phyloP scores from a whole-genome alignment of 2,113 vertebrate genomes.

The Pseudopipra pipra region DNA sequence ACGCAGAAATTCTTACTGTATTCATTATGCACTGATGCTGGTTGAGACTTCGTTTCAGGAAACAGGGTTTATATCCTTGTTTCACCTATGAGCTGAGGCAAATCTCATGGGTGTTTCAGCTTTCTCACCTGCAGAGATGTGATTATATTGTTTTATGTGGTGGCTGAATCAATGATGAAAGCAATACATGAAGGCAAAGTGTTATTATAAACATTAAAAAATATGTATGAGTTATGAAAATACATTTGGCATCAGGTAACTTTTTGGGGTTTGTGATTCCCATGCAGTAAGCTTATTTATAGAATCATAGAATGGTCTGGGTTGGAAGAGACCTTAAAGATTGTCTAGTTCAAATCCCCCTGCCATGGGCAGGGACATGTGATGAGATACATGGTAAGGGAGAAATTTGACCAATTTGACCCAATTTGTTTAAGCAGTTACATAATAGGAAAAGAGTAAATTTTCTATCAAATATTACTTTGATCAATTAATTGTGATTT shows the following conservation, averaged over 20 bases:
- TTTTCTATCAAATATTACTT: conserved; percentile 2
- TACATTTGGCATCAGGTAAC: not conserved
- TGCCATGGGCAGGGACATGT: not conserved
- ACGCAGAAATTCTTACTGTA: not conserved
- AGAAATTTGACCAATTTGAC: not conserved
- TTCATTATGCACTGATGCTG: not conserved
- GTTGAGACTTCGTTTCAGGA: not conserved
- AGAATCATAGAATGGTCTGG: not conserved
- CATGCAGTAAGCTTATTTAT: not conserved
- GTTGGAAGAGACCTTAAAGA: not conserved
- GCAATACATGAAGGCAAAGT: not conserved
- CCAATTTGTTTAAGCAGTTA: not conserved
- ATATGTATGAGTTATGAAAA: not conserved
- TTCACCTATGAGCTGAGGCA: not conserved
- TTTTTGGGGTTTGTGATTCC: not conserved
- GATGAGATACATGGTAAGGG: not conserved
- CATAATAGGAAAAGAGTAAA: not conserved
- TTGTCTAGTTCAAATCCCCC: not conserved
- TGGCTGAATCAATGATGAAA: not conserved
- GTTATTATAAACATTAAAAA: not conserved
- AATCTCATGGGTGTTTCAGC: not conserved
- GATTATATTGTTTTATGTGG: not conserved
- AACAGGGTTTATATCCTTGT: not conserved
- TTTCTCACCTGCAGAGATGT: not conserved
- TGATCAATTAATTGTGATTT: conserved; percentile 21